Base-by-base conservation (phyloP, 1,140 invertebrate genomes). In the Drosophila ironensis region DNA sequence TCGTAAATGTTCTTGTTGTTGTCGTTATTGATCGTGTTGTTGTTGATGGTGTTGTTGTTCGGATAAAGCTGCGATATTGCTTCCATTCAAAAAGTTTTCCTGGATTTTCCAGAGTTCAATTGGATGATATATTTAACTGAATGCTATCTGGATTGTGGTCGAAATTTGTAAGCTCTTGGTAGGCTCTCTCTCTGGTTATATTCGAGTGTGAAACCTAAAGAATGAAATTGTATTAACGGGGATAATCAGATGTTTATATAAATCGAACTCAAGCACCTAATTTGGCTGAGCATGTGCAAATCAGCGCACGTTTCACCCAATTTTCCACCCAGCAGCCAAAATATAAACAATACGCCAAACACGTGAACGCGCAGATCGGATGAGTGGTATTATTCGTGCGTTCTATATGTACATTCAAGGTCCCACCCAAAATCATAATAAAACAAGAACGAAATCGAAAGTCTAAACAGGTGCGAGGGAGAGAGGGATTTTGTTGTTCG, bases 21-120 rank as follows among this genome's bases (percentile, higher is more conserved):
- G n/a, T n/a, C n/a, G n/a, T n/a, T n/a, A n/a, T n/a, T n/a, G n/a
- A n/a, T n/a, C n/a, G n/a, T n/a, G n/a, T n/a, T n/a, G n/a, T n/a
- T n/a, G n/a, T n/a, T n/a, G n/a, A n/a, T n/a, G n/a, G n/a, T n/a
- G 11, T 16, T 54, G 40, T 14, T 30, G 14, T 25, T 52, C 24
- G 30, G 28, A 41, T 63, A 63, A 50, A 22, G 46, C 61, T 41
- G 47, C 69, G 72, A 78, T 74, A 66, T 80, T 78, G 63, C 75
- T 78, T 78, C 74, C 74, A 78, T 78, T 78, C 74, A 78, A 78
- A 78, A 74, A 72, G 72, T 73, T 78, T 17, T 64, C 35, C 45
- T 40, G 27, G 9, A 40, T 52, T 38, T 37, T 19, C 20, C 1
- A 6, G 30, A 14, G 12, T 12, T 35, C 0, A 0, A 12, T 12